These are phyloP conservation scores for Spondyliosoma cantharus DNA, from an alignment of 2,797 vertebrate species.

Conservation along the genomic window DNA sequence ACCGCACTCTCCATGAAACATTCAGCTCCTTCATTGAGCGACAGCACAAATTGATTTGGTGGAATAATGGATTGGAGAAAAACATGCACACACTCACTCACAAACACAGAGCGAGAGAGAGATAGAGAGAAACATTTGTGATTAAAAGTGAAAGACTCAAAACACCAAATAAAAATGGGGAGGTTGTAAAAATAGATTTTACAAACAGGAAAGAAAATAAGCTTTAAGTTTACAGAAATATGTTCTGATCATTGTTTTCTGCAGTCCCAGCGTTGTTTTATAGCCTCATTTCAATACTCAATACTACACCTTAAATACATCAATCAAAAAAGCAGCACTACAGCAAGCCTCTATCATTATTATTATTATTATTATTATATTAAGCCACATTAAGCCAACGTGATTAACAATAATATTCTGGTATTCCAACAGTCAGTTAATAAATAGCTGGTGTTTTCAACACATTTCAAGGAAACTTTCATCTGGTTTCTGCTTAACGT, in stretches of 20 bases:
- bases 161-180: background rate
- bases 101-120: background rate
- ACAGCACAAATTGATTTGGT: constrained; percentile 37
- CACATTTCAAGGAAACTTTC: too few relatives aligned
- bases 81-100: background rate
- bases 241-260: background rate
- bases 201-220: background rate
- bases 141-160: background rate
- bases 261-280: background rate
- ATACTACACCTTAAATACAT: background rate
- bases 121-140: background rate
- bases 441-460: too few relatives aligned
- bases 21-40: constrained; percentile 81
- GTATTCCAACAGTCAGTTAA: too few relatives aligned
- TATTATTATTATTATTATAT: too few relatives aligned
- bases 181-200: background rate
- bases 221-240: background rate
- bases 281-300: background rate
- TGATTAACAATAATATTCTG: too few relatives aligned
- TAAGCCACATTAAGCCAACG: too few relatives aligned
- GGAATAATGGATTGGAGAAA: constrained; percentile 18
- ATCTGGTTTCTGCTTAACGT: too few relatives aligned
- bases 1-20: constrained; percentile 24
- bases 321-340: background rate
- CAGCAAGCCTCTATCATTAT: too few relatives aligned